These are phyloP conservation scores for Patella pellucida DNA, from an alignment of 2,888 invertebrate genomes.

Conservation along the genomic window DNA sequence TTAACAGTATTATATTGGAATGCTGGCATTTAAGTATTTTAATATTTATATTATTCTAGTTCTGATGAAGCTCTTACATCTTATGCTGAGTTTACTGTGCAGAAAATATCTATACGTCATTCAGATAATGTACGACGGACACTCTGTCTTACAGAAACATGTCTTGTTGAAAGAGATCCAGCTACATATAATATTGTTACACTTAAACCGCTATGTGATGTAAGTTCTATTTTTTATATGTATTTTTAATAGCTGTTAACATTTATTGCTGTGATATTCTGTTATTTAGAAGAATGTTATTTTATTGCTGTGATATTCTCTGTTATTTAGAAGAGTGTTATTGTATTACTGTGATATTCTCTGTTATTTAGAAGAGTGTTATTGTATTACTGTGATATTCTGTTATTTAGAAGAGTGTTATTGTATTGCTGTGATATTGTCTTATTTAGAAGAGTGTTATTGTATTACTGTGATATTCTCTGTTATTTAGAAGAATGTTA, in stretches of 20 bases:
- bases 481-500: neutral
- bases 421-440: no score
- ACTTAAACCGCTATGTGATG: slow-evolving; percentile 75
- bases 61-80: slow-evolving; percentile 96
- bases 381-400: no score
- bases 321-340: no score
- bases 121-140: slow-evolving; percentile 86
- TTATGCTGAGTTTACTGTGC: slow-evolving; percentile 94
- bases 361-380: no score
- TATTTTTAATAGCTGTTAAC: neutral
- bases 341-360: no score
- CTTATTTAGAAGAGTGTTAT: neutral
- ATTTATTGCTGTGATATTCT: neutral
- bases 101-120: slow-evolving; percentile 81
- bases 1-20: no score
- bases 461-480: neutral
- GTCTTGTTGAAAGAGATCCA: slow-evolving; percentile 95
- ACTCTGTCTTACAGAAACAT: slow-evolving; percentile 94
- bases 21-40: no score
- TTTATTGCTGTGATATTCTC: no score
- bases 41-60: slow-evolving; percentile 74
- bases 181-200: slow-evolving; percentile 96
- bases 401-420: no score
- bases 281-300: neutral
- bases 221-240: slow-evolving; percentile 50